phyloP scores from a whole-genome alignment of 2,113 vertebrate species.

The Tachycineta bicolor region DNA sequence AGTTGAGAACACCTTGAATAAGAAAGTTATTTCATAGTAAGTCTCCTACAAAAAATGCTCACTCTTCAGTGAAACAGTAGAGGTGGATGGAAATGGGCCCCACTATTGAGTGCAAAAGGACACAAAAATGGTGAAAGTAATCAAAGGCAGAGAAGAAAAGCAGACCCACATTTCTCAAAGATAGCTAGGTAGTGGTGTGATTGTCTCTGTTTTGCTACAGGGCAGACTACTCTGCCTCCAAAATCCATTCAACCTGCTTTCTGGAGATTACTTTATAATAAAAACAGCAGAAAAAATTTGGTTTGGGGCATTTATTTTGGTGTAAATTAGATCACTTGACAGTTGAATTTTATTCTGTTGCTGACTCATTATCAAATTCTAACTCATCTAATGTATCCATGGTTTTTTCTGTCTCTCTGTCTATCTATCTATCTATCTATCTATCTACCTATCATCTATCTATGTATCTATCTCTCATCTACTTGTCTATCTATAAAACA shows the following conservation, averaged over 20 bases:
- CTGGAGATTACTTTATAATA: not conserved
- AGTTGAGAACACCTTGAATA: not conserved
- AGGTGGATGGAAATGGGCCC: not conserved
- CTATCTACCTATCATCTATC: not conserved
- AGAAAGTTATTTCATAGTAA: not conserved
- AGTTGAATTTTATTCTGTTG: not conserved
- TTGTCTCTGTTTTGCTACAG: not conserved
- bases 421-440: not conserved
- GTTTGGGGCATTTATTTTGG: rapidly evolving
- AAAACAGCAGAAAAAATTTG: not conserved
- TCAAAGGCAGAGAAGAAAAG: not conserved
- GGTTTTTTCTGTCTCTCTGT: not conserved
- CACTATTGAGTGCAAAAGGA: not conserved
- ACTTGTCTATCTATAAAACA: not conserved
- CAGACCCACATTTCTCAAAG: not conserved
- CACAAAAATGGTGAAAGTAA: rapidly evolving
- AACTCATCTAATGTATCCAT: not conserved
- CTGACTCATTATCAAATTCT: not conserved
- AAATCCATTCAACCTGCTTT: not conserved
- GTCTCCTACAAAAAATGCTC: not conserved
- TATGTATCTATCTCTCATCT: not conserved
- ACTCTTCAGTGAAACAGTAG: not conserved
- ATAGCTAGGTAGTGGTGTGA: rapidly evolving
- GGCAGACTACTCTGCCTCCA: not conserved
- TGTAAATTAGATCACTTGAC: rapidly evolving